phyloP scores from a whole-genome alignment of 2,888 invertebrate species.

The Cryptops parisi region DNA sequence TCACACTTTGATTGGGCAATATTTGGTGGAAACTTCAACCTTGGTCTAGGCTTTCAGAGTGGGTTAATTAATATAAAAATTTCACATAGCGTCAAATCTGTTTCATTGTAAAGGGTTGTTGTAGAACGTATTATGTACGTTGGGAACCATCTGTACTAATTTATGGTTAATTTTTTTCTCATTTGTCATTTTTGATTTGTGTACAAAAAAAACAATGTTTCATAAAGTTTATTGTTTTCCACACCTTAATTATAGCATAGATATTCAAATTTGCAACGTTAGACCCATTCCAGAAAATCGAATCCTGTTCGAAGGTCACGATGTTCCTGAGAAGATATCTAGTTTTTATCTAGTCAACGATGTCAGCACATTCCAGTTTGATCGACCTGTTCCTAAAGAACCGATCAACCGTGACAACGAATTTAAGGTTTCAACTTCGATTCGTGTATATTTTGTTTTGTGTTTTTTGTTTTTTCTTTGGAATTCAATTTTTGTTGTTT shows the following conservation, averaged over 20 bases:
- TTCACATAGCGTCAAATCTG: too few relatives aligned
- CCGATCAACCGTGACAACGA: conserved; percentile 87
- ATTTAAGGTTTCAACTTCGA: conserved; percentile 45
- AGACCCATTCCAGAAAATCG: conserved; percentile 62
- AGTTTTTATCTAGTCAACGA: conserved; percentile 84
- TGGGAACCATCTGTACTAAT: too few relatives aligned
- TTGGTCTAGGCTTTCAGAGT: too few relatives aligned
- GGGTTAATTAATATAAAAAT: too few relatives aligned
- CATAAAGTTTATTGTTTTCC: too few relatives aligned
- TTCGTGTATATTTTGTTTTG: neutral
- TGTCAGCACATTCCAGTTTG: conserved; percentile 77
- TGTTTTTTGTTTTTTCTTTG: neutral
- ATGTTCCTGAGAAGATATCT: conserved; percentile 71
- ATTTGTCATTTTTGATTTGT: too few relatives aligned
- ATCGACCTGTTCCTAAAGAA: conserved; percentile 76
- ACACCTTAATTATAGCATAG: conserved; percentile 33
- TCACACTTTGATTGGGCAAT: too few relatives aligned
- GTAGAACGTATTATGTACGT: too few relatives aligned
- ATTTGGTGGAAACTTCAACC: too few relatives aligned
- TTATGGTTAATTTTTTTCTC: too few relatives aligned
- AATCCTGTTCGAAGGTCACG: conserved; percentile 40
- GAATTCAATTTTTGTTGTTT: neutral
- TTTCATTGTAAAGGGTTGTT: too few relatives aligned
- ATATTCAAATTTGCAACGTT: conserved; percentile 87
- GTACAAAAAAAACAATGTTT: too few relatives aligned